phyloP scores from a whole-genome alignment of 2,797 vertebrate genomes.

The Enteromius paludinosus region DNA sequence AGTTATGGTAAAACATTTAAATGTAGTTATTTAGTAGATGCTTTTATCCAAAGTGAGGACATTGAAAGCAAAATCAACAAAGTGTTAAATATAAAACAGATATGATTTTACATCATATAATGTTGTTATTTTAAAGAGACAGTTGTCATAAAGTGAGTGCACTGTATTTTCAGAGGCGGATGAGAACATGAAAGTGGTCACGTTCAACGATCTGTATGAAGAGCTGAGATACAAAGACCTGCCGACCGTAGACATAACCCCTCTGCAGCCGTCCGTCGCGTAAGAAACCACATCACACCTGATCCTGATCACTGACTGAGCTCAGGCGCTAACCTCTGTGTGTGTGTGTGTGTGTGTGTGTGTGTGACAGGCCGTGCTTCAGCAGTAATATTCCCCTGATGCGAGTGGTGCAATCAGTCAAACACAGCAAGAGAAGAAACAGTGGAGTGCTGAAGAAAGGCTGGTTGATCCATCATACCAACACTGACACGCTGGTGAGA shows the following conservation, averaged over 20 bases:
- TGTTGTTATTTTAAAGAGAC: neutral
- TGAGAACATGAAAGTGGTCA: conserved; percentile 54
- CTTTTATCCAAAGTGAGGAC: too few relatives aligned
- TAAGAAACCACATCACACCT: conserved; percentile 54
- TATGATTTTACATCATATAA: neutral
- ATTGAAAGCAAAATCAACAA: too few relatives aligned
- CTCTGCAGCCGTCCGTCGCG: conserved; percentile 65
- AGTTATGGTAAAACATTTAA: too few relatives aligned
- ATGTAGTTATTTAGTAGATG: too few relatives aligned
- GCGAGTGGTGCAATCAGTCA: conserved; percentile 80
- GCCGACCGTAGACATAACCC: neutral
- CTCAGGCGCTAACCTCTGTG: neutral
- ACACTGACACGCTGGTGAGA: conserved; percentile 75
- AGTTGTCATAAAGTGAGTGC: neutral
- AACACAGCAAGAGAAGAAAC: conserved; percentile 72
- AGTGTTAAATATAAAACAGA: too few relatives aligned
- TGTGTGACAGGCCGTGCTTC: conserved; percentile 71
- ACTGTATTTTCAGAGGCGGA: conserved; percentile 62
- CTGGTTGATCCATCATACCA: conserved; percentile 79
- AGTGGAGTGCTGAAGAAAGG: conserved; percentile 73
- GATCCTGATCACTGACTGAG: neutral
- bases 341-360: neutral
- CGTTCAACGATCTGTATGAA: conserved; percentile 60
- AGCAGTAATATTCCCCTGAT: conserved; percentile 82
- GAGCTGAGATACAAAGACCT: conserved; percentile 57